Percentiles rank a stretch among this genome's conserved stretches.
These are phyloP conservation scores for Oryzias dopingdopingensis DNA, from an alignment of 2,797 vertebrate species.

Conservation along the genomic window DNA sequence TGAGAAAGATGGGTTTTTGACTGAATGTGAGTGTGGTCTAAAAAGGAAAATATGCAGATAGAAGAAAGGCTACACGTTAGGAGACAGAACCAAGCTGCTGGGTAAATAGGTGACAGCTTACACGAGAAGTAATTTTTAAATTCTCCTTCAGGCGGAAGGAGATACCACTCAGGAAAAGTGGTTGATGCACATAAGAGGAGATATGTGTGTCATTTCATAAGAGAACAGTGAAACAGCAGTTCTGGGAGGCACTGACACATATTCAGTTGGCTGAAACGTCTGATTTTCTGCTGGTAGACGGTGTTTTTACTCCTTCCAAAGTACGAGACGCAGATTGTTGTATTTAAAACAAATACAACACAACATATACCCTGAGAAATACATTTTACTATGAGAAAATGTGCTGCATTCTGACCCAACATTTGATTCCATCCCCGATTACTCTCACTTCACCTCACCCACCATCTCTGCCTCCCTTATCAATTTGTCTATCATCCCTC, in stretches of 20 bases:
- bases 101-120: slow-evolving; percentile 10
- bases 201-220: background rate
- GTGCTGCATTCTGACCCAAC: slow-evolving; percentile 34
- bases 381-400: slow-evolving; percentile 13
- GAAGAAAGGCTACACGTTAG: background rate
- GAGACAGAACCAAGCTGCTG: background rate
- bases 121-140: background rate
- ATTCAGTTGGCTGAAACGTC: too few relatives aligned
- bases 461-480: slow-evolving; percentile 21
- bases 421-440: slow-evolving; percentile 26
- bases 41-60: background rate
- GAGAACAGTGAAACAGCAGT: slow-evolving; percentile 4
- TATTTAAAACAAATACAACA: slow-evolving; percentile 23
- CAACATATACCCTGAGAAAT: slow-evolving; percentile 11
- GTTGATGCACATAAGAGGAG: background rate
- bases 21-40: slow-evolving; percentile 24
- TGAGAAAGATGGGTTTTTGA: slow-evolving; percentile 45
- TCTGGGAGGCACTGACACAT: slow-evolving; percentile 5
- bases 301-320: slow-evolving; percentile 1
- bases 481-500: slow-evolving; percentile 56
- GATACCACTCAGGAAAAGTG: background rate
- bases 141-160: slow-evolving; percentile 6
- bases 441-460: slow-evolving; percentile 21
- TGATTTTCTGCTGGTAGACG: slow-evolving; percentile 4
- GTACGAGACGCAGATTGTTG: background rate